Evolutionary conservation across 2,888 invertebrate species (phyloP), one percentile per base, ranked within the genome.

Genomic region (Hypsopygia costalis): DNA sequence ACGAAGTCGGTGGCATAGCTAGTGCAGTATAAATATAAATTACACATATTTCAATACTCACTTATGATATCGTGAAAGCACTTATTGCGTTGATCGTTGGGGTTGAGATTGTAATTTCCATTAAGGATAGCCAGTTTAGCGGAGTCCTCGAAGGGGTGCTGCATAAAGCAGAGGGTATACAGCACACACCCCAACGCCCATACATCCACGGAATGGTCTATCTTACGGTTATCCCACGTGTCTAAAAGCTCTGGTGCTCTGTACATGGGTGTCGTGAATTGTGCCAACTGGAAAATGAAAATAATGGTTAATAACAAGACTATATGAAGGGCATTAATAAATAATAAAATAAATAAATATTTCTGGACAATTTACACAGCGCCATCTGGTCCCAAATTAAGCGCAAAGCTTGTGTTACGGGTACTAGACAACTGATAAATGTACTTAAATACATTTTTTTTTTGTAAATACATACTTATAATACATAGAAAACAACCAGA

Each of bases 171-270:
- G 10, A 99, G 83, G 34, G 95, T 93, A 76, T 96, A 99, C 8
- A 99, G 87, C 50, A 99, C 93, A 79, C 99, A 99, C 5, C 99
- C 99, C 8, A 99, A 87, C 0, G 99, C 98, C 99, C 99, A 99
- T 27, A 98, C 91, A 81, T 99, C 99, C 1, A 95, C 93, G 31
- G 95, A 93, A 51, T 95, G 92, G 41, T 97, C 97, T 53, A 99
- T 97, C 47, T 94, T 95, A 69, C 94, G 94, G 75, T 99, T 98
- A 66, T 94, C 97, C 95, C 99, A 99, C 3, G 98, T 96, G 72
- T 99, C 98, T 49, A 99, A 90, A 94, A 99, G 98, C 90, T 99
- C 99, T 21, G 99, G 99, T 0, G 99, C 96, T 71, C 99, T 91
- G 81, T 99, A 99, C 99, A 96, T 96, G 0, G 97, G 97, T 6